Base-by-base conservation (phyloP, 1,140 invertebrate species). In the Sipha flava region DNA sequence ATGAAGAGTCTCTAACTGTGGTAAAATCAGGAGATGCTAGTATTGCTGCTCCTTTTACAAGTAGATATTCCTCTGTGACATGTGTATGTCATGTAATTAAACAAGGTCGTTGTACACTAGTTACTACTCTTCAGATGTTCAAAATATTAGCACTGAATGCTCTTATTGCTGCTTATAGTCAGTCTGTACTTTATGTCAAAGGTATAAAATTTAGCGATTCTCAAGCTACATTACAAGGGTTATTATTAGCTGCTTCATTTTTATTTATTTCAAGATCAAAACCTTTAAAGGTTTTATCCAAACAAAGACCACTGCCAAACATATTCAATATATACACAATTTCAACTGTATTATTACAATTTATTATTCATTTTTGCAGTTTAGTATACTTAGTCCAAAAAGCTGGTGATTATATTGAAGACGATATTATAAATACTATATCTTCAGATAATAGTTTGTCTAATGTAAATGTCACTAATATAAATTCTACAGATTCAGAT, bases 51-150 rank as follows among this genome's bases (percentile, higher is more conserved):
- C 98, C 98, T 2, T 99, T 99, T 85, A 99, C 98, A 1, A 98
- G 97, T 81, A 97, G 97, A 87, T 89, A 96, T 72, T 98, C 97
- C 1, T 98, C 97, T 40, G 97, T 99, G 84, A 90, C 94, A 85
- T 98, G 97, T 86, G 96, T 99, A 84, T 98, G 96, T 84, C 95
- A 99, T 86, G 95, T 99, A 29, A 98, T 99, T 81, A 99, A 99
- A 84, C 98, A 99, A 88, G 98, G 98, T 6, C 90, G 98, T 45
- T 99, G 98, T 86, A 99, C 98, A 0, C 87, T 99, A 49, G 98
- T 99, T 0, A 99, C 97, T 1, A 99, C 98, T 0, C 87, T 99
- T 52, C 98, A 99, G 87, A 99, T 99, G 98, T 99, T 99, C 86
- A 99, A 99, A 89, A 99, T 99, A 82, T 87, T 99, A 47, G 98